A percentile compares a stretch with the other conserved stretches of the same genome.
These are phyloP conservation scores for Agonum fuliginosum DNA, from an alignment of 2,888 invertebrate genomes.

Conservation along the genomic window DNA sequence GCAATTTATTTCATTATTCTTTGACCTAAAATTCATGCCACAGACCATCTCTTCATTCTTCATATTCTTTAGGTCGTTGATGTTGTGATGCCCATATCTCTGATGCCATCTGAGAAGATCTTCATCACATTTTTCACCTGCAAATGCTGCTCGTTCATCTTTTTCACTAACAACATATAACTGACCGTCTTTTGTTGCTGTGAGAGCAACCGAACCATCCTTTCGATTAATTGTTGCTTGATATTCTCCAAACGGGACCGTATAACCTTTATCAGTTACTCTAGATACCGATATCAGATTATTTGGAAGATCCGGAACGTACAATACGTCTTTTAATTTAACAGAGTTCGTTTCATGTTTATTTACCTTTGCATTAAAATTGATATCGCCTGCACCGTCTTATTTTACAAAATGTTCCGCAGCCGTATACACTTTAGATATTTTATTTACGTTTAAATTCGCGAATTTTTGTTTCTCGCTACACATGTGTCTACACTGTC, in stretches of 20 bases:
- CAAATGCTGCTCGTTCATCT: slow-evolving; percentile 33
- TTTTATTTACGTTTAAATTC: not conserved
- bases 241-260: slow-evolving; percentile 61
- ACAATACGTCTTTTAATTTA: slow-evolving; percentile 11
- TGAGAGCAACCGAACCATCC: slow-evolving; percentile 56
- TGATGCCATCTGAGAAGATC: slow-evolving; percentile 61
- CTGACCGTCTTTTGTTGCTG: slow-evolving; percentile 36
- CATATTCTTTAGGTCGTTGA: slow-evolving; percentile 61
- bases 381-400: not conserved
- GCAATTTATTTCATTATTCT: slow-evolving; percentile 39
- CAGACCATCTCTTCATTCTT: slow-evolving; percentile 56
- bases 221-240: slow-evolving; percentile 60
- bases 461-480: not conserved
- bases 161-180: slow-evolving; percentile 38
- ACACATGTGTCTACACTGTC: slow-evolving; percentile 19
- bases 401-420: slow-evolving; percentile 6
- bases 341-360: not conserved
- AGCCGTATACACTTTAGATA: slow-evolving; percentile 11
- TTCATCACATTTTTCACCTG: not conserved
- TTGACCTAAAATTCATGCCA: slow-evolving; percentile 55
- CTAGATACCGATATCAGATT: slow-evolving; percentile 63
- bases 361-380: not conserved
- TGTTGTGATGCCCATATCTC: slow-evolving; percentile 63
- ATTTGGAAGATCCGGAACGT: slow-evolving; percentile 61
- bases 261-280: slow-evolving; percentile 62